Conservation (phyloP, 2,797 vertebrate species). For the Telmatherina bonti region DNA sequence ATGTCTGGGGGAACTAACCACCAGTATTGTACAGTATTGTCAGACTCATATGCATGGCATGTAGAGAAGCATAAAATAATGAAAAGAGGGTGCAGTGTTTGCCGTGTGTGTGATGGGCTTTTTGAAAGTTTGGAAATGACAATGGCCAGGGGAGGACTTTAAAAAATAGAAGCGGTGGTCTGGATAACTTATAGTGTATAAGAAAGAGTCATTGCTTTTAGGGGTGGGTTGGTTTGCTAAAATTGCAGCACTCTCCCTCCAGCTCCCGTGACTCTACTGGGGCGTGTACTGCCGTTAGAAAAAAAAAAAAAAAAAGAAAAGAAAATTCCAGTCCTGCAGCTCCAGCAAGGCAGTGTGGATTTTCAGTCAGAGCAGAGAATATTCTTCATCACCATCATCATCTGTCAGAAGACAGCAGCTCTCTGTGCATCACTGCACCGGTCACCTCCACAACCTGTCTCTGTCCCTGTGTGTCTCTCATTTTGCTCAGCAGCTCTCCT, state of each 20-base stretch:
- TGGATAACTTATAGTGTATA: neutral
- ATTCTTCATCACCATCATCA: slow-evolving; percentile 40
- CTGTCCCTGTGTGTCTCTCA: slow-evolving; percentile 18
- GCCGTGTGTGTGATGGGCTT: no score
- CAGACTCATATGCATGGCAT: neutral
- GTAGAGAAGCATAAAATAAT: neutral
- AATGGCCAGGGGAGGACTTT: neutral
- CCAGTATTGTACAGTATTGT: no score
- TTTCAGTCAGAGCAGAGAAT: slow-evolving; percentile 55
- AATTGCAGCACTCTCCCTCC: slow-evolving; percentile 43
- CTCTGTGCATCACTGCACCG: neutral
- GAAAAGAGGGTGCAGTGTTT: no score
- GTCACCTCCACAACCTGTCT: neutral
- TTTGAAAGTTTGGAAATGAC: no score
- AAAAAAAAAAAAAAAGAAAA: slow-evolving; percentile 7
- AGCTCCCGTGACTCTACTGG: slow-evolving; percentile 45
- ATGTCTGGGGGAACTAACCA: neutral
- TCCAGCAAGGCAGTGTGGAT: slow-evolving; percentile 40
- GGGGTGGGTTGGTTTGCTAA: slow-evolving; percentile 22
- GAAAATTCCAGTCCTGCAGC: slow-evolving; percentile 50
- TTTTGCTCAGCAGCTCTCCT: slow-evolving; percentile 28
- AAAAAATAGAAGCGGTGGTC: neutral
- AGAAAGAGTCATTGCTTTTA: neutral
- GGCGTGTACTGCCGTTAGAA: slow-evolving; percentile 55
- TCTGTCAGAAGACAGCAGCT: slow-evolving; percentile 32